Evolutionary conservation across 2,888 invertebrate species (phyloP), one percentile per base, ranked within the genome.

Genomic region (Hydroisotoma schaefferi): DNA sequence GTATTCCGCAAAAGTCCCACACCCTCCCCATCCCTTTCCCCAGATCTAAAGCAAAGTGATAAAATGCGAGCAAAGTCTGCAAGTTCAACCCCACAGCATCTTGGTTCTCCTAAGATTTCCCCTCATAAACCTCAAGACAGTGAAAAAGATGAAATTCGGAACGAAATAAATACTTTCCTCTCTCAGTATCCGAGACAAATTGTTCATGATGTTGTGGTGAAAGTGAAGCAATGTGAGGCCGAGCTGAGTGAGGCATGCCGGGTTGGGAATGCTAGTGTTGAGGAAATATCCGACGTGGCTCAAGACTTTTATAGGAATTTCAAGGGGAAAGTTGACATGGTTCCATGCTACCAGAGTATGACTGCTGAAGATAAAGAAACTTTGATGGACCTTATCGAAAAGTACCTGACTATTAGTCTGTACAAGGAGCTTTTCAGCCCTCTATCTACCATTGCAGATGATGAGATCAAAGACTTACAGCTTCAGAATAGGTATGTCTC

Each of bases 401-500:
- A 90, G 74, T 93, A 92, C 75, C 84, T 94, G 52, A 94, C 94
- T 86, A 88, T 90, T 0, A 85, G 87, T 74, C 81, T 95, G 61
- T 97, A 98, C 76, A 86, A 88, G 70, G 80, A 82, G 47, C 79
- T 98, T 43, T 98, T 98, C 78, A 94, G 94, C 68, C 92, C 94
- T 0, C 87, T 88, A 38, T 61, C 69, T 43, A 57, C 68, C 1
- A 92, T 93, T 1, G 28, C 48, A 22, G 86, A 86, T 40, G 97
- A 98, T 75, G 95, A 95, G 79, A 94, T 97, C 69, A 87, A 88
- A 73, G 99, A 99, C 81, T 83, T 97, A 38, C 85, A 85, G 44
- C 86, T 98, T 75, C 97, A 98, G 74, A 90, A 88, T 69, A 86
- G 79, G 80, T 79, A 67, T 55, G 55, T 48, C 20, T 33, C 6